Evolutionary conservation across 2,113 vertebrate species (phyloP).

Genomic region (Coryphaenoides rupestris): DNA sequence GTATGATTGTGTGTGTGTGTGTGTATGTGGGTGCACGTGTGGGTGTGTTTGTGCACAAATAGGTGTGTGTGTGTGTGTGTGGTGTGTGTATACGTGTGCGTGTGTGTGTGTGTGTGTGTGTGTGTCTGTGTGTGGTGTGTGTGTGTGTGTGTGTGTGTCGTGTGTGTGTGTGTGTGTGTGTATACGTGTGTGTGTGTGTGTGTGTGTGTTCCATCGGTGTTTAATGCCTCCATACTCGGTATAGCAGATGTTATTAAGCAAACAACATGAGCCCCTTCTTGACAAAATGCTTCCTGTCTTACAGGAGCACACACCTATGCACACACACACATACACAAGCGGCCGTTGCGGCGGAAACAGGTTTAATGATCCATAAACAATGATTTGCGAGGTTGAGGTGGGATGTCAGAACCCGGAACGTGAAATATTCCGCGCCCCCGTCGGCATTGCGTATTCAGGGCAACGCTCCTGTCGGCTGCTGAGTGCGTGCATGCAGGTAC

Average conservation of each 20-base stretch:
- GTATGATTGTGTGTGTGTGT: neutral
- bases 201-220: slow-evolving; percentile 29
- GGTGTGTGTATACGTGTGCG: neutral
- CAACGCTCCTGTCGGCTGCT: slow-evolving; percentile 23
- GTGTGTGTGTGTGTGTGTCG: neutral
- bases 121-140: neutral
- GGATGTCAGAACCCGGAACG: slow-evolving; percentile 44
- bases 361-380: slow-evolving; percentile 65
- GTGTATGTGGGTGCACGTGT: slow-evolving; percentile 28
- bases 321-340: slow-evolving; percentile 6
- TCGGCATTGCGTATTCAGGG: slow-evolving; percentile 56
- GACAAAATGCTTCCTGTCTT: slow-evolving; percentile 39
- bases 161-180: slow-evolving; percentile 1
- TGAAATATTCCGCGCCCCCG: slow-evolving; percentile 61
- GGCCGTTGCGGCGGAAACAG: slow-evolving; percentile 1
- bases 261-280: slow-evolving; percentile 23
- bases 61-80: neutral
- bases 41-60: too few relatives aligned
- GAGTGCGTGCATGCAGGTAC: slow-evolving; percentile 13
- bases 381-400: slow-evolving; percentile 62
- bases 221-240: slow-evolving; percentile 29
- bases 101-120: slow-evolving; percentile 4
- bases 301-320: neutral
- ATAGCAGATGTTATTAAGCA: slow-evolving; percentile 26
- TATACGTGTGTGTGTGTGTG: slow-evolving; percentile 3